phyloP scores from a whole-genome alignment of 2,113 vertebrate genomes.

The Onychostruthus taczanowskii region DNA sequence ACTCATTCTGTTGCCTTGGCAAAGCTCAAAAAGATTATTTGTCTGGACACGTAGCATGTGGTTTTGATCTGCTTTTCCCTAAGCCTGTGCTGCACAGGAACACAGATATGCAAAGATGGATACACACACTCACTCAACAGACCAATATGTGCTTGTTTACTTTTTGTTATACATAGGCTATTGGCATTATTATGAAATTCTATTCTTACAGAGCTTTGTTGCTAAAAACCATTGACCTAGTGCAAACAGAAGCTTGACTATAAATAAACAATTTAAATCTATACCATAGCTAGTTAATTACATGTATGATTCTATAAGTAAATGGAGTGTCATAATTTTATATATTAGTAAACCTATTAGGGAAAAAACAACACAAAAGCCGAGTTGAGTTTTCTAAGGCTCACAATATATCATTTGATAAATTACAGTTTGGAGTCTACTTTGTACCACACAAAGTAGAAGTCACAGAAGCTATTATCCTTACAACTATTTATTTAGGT shows the following conservation, averaged over 20 bases:
- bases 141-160: not conserved
- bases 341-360: not conserved
- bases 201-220: not conserved
- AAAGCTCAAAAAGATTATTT: slow-evolving; percentile 1
- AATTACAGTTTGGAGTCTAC: not conserved
- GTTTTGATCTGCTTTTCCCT: not conserved
- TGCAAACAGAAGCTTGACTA: not conserved
- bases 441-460: not conserved
- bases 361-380: not conserved
- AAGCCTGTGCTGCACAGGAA: not conserved
- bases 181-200: slow-evolving; percentile 2
- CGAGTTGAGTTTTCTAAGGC: not conserved
- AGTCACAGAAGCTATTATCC: not conserved
- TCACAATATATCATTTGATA: not conserved
- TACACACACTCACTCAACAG: not conserved
- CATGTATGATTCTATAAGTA: not conserved
- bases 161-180: not conserved
- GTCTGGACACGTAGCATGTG: not conserved
- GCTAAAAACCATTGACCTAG: not conserved
- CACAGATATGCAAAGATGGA: not conserved
- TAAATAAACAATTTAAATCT: not conserved
- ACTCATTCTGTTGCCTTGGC: not conserved
- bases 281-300: not conserved
- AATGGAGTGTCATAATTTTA: not conserved
- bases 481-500: not conserved